phyloP scores from a whole-genome alignment of 2,113 vertebrate species.

The Montifringilla adamsi region DNA sequence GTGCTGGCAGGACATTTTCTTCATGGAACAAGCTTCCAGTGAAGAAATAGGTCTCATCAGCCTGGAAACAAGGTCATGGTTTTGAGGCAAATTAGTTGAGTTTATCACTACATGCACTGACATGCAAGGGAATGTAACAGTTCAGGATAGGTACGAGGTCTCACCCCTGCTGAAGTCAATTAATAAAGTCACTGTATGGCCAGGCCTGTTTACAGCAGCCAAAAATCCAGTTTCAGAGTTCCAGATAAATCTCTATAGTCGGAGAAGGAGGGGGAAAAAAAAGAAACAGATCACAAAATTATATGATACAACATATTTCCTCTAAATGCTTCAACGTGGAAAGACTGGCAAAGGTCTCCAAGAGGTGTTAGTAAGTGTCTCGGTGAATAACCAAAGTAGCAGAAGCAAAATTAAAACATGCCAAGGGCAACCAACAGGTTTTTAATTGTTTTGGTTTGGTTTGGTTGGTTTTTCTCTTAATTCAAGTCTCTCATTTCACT shows the following conservation, averaged over 20 bases:
- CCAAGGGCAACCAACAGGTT: neutral
- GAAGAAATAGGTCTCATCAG: neutral
- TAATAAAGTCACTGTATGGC: neutral
- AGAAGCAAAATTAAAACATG: conserved; percentile 22
- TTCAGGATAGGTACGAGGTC: neutral
- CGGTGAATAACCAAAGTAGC: neutral
- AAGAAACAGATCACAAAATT: neutral
- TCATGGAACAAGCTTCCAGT: neutral
- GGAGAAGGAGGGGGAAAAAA: neutral
- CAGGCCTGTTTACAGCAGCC: neutral
- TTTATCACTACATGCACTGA: neutral
- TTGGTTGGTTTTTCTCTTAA: neutral
- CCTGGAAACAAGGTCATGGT: neutral
- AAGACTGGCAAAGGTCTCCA: neutral
- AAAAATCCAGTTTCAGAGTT: neutral
- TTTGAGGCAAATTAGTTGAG: neutral
- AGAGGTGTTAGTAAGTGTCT: neutral
- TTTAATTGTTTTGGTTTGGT: neutral
- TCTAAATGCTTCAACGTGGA: neutral
- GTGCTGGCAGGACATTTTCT: neutral
- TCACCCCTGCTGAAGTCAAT: neutral
- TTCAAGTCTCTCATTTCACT: neutral
- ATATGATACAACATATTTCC: neutral
- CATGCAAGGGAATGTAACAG: neutral
- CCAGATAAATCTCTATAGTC: neutral